These are phyloP conservation scores for Clostera curtula DNA, from an alignment of 2,888 invertebrate genomes.

Conservation along the genomic window DNA sequence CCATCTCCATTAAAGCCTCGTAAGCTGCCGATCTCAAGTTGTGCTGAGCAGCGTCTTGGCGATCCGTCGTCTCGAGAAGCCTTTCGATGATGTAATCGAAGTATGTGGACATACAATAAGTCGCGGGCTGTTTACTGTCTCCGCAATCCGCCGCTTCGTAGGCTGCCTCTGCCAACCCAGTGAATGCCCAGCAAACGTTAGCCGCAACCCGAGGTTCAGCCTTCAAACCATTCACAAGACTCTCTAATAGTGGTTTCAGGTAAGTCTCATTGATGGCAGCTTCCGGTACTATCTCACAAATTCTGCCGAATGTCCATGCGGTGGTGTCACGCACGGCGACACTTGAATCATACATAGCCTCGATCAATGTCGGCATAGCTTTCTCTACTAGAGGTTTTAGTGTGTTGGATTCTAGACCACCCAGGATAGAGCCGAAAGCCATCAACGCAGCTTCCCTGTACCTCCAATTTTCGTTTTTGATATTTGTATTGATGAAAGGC, in stretches of 20 bases:
- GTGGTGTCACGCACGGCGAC: conserved; percentile 97
- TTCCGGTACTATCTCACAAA: conserved; percentile 97
- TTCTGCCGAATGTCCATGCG: conserved; percentile 98
- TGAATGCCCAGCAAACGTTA: conserved; percentile 99
- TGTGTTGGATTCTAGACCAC: conserved; percentile 90
- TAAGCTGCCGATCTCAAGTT: conserved; percentile 98
- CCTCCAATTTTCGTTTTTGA: conserved; percentile 94
- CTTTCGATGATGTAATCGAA: conserved; percentile 96
- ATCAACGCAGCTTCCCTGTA: conserved; percentile 97
- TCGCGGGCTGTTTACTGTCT: conserved; percentile 85
- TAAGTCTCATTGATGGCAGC: conserved; percentile 92
- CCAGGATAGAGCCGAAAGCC: conserved; percentile 97
- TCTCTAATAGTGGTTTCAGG: conserved; percentile 86
- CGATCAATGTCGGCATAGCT: conserved; percentile 96
- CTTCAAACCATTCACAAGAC: conserved; percentile 88
- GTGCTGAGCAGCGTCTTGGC: conserved; percentile 93
- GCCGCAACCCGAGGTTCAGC: conserved; percentile 97
- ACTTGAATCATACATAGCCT: conserved; percentile 94
- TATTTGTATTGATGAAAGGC: conserved; percentile 97
- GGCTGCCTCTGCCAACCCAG: conserved; percentile 96
- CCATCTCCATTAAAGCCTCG: conserved; percentile 99
- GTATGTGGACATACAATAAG: conserved; percentile 94
- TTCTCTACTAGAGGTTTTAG: conserved; percentile 96
- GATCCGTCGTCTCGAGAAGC: conserved; percentile 94
- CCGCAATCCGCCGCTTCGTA: conserved; percentile 89